Conservation (phyloP, 2,888 invertebrate genomes). For the Drosophila mettleri region DNA sequence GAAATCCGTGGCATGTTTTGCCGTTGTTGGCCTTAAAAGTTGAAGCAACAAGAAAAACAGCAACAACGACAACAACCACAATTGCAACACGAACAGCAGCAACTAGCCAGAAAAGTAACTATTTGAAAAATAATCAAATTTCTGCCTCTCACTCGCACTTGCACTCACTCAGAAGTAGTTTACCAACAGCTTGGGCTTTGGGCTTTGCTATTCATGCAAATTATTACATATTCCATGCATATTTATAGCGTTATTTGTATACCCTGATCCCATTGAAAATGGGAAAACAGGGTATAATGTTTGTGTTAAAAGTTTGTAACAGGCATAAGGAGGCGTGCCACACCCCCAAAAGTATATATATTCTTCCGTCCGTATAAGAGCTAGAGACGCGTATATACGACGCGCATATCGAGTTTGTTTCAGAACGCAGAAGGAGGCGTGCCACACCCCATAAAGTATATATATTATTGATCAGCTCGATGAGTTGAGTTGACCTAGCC, state of each 20-base stretch:
- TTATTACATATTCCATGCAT: constrained; percentile 52
- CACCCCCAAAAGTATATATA: no score
- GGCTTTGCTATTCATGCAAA: constrained; percentile 23
- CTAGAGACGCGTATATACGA: no score
- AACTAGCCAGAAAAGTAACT: constrained; percentile 42
- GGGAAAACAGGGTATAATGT: no score
- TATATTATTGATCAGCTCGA: no score
- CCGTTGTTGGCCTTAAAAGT: constrained; percentile 58
- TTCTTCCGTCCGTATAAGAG: no score
- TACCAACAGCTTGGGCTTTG: not conserved
- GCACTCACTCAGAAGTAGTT: constrained; percentile 12
- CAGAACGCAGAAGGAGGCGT: no score
- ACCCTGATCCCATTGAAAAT: no score
- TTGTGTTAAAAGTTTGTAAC: no score
- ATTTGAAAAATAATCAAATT: constrained; percentile 70
- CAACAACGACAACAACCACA: not conserved
- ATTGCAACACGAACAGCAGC: constrained; percentile 3
- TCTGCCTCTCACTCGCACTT: constrained; percentile 25
- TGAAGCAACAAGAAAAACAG: constrained; percentile 35
- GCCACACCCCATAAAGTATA: no score
- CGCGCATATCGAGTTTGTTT: no score
- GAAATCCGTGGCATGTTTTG: constrained; percentile 63
- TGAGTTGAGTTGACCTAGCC: no score
- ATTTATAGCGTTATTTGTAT: constrained; percentile 51
- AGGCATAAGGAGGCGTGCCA: no score